These are phyloP conservation scores for Aradophagus sp. DNA, from an alignment of 1,140 invertebrate genomes.

Conservation along the genomic window DNA sequence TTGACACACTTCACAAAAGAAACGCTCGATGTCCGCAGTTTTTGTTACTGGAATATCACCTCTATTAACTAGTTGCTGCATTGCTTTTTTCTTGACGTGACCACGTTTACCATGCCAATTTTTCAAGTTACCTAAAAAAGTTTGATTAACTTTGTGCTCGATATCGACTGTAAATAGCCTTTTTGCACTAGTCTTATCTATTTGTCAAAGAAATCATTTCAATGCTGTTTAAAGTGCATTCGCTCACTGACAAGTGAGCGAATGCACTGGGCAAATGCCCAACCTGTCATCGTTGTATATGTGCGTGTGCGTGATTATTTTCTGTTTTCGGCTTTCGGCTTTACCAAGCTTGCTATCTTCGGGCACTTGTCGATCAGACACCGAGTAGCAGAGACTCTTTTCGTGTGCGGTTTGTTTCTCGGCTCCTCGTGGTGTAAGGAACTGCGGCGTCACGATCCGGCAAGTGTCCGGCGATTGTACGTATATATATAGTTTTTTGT, in stretches of 20 bases:
- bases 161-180: background rate
- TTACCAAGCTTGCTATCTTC: too few relatives aligned
- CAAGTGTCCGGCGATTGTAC: too few relatives aligned
- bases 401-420: background rate
- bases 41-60: background rate
- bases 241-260: too few relatives aligned
- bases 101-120: slow-evolving; percentile 1
- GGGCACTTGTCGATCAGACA: too few relatives aligned
- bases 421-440: too few relatives aligned
- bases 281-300: too few relatives aligned
- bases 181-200: background rate
- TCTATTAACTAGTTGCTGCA: background rate
- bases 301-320: too few relatives aligned
- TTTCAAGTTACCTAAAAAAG: background rate
- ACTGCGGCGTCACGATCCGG: too few relatives aligned
- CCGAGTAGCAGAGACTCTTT: too few relatives aligned
- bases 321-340: too few relatives aligned
- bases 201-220: background rate
- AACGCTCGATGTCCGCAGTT: background rate
- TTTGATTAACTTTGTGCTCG: background rate
- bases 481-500: too few relatives aligned
- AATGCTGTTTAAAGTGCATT: background rate
- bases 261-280: too few relatives aligned
- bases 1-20: background rate
- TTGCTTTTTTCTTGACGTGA: slow-evolving; percentile 2